A percentile compares a stretch with the other conserved stretches of the same genome.
Conservation (phyloP, 23 tunicate genomes). For the Styela plicata region DNA sequence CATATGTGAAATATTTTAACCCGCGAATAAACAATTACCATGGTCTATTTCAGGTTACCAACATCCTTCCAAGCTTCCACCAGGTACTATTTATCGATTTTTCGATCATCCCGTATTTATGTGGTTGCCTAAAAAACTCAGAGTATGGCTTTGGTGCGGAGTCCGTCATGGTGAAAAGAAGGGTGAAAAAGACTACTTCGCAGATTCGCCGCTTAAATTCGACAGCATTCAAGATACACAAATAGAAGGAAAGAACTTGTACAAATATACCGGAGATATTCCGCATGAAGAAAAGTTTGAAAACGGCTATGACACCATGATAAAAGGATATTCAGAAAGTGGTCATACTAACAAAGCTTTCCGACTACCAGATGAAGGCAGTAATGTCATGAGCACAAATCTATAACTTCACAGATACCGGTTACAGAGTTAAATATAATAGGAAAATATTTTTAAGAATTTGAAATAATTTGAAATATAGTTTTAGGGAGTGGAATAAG, state of each 20-base stretch:
- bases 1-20: no score
- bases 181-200: not conserved
- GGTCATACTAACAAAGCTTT: not conserved
- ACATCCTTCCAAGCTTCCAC: slow-evolving; percentile 17
- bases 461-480: no score
- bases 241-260: not conserved
- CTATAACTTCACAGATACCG: not conserved
- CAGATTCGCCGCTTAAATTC: not conserved
- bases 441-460: no score
- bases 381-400: not conserved
- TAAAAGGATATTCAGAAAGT: not conserved
- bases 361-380: not conserved
- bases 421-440: not conserved
- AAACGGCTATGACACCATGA: not conserved
- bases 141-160: slow-evolving; percentile 20
- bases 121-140: not conserved
- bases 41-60: slow-evolving; percentile 3
- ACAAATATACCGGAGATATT: not conserved
- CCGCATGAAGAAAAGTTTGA: not conserved
- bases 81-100: not conserved
- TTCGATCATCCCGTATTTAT: slow-evolving; percentile 22
- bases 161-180: slow-evolving; percentile 16
- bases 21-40: no score
- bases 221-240: not conserved
- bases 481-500: no score